phyloP scores from a whole-genome alignment of 2,797 vertebrate species.

The Aulostomus chinensis region DNA sequence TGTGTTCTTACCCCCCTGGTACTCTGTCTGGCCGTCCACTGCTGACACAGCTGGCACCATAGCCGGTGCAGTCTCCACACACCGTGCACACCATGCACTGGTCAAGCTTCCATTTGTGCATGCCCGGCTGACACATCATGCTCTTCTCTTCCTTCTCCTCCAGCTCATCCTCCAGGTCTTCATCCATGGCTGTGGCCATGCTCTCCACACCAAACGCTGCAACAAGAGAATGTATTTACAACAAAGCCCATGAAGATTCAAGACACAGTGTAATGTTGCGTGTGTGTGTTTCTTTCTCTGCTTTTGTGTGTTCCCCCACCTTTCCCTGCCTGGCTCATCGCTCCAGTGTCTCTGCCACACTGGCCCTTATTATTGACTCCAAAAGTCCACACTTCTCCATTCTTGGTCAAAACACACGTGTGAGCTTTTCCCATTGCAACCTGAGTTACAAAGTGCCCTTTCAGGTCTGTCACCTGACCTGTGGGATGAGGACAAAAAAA shows the following conservation, averaged over 20 bases:
- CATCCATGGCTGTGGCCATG: slow-evolving; percentile 99
- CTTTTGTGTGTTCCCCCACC: slow-evolving; percentile 70
- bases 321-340: slow-evolving; percentile 96
- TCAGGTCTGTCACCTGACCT: slow-evolving; percentile 98
- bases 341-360: slow-evolving; percentile 96
- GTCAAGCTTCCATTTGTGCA: slow-evolving; percentile 99
- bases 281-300: neutral
- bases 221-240: neutral
- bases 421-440: slow-evolving; percentile 99
- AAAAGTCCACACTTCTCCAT: slow-evolving; percentile 97
- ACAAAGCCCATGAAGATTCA: neutral
- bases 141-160: slow-evolving; percentile 99
- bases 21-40: slow-evolving; percentile 96
- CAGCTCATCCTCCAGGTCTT: slow-evolving; percentile 96
- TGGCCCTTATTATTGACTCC: slow-evolving; percentile 99
- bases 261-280: neutral
- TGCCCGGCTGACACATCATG: slow-evolving; percentile 98
- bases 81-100: slow-evolving; percentile 99
- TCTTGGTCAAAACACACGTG: slow-evolving; percentile 96
- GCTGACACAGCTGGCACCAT: slow-evolving; percentile 97
- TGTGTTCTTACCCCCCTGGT: slow-evolving; percentile 90
- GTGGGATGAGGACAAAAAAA: slow-evolving; percentile 15
- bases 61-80: slow-evolving; percentile 97
- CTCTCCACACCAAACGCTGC: slow-evolving; percentile 94
- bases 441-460: slow-evolving; percentile 96